Evolutionary conservation across 2,113 vertebrate genomes (phyloP), one percentile per base, ranked within the genome.

Genomic region (Glareola pratincola): DNA sequence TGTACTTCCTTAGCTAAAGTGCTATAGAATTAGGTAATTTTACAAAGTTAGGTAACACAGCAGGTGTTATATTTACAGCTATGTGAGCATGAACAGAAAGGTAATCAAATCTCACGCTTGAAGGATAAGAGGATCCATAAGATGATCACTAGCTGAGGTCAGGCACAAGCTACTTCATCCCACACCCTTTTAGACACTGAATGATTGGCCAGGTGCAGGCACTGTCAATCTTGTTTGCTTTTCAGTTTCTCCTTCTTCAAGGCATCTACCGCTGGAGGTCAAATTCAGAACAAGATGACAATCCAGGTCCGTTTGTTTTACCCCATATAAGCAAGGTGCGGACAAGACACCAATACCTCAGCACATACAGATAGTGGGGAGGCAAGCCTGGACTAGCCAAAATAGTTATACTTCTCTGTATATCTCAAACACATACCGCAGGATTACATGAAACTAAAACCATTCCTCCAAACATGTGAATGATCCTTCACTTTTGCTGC

Each of bases 71-170:
- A 72, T 95, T 91, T 81, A 92, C 59, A 94, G 91, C 50, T 73
- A 48, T 18, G 15, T 47, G 45, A 92, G 68, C 72, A 85, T 1
- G 6, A 92, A 92, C 45, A 82, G 84, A 71, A 90, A 96, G 56
- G 62, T 90, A 92, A 96, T 93, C 84, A 82, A 41, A 92, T 93
- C 72, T 93, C 87, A 96, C 21, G 88, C 94, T 41, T 82, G 64
- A 91, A 92, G 76, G 60, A 57, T 88, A 92, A 91, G 48, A 96
- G 54, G 78, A 77, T 83, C 68, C 50, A 24, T 83, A 94, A 81
- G 34, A 82, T 53, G 84, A 94, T 91, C 81, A 74, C 47, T 50
- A 80, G 67, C 94, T 71, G 54, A 84, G 85, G 91, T 88, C 51
- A 75, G 32, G 51, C 51, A 85, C 23, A 71, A 83, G 12, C 56